Conservation (phyloP, 2,888 invertebrate genomes). For the Lingula anatina region DNA sequence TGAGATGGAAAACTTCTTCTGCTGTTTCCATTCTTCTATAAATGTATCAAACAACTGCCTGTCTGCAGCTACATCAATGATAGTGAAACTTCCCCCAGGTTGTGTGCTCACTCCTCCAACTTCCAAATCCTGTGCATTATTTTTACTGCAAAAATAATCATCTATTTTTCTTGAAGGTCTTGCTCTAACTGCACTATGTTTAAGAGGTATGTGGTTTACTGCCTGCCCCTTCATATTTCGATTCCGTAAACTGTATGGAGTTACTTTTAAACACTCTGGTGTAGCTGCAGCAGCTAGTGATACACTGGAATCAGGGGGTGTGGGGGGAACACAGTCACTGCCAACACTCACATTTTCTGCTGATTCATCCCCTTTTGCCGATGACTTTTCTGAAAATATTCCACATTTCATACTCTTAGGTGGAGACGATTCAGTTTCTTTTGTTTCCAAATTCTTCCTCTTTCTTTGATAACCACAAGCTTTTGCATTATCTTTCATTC, state of each 20-base stretch:
- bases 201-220: too few species aligned
- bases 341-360: conserved; percentile 18
- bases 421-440: too few species aligned
- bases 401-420: too few species aligned
- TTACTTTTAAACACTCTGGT: too few species aligned
- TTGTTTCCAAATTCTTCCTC: not conserved
- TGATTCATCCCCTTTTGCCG: not conserved
- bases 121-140: too few species aligned
- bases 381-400: not conserved
- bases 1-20: conserved; percentile 39
- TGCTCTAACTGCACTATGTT: too few species aligned
- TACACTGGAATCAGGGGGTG: conserved; percentile 32
- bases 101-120: too few species aligned
- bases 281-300: too few species aligned
- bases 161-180: too few species aligned
- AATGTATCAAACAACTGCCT: conserved; percentile 41
- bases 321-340: conserved; percentile 43
- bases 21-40: conserved; percentile 40
- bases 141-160: too few species aligned
- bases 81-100: conserved; percentile 35
- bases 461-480: not conserved
- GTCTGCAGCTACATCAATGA: conserved; percentile 48
- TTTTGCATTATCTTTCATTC: not conserved
- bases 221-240: too few species aligned
- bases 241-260: too few species aligned